Percentiles rank a stretch among this genome's conserved stretches.
phyloP scores from a whole-genome alignment of 2,113 vertebrate genomes.

The Loxodonta africana region DNA sequence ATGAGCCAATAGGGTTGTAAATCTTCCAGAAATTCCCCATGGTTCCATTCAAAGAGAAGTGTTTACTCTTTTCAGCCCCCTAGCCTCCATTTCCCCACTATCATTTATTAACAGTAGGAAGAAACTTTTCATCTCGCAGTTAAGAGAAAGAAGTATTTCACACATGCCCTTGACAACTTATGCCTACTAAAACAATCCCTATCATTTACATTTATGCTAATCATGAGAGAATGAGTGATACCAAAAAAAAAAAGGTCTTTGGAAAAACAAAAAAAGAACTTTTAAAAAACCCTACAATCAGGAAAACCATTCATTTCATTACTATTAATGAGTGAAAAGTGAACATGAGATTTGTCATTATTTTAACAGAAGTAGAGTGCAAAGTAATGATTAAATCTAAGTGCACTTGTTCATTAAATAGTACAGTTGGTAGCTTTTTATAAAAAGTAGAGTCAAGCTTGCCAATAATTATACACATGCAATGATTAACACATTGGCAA shows the following conservation, averaged over 20 bases:
- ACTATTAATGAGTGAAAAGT: slow-evolving; percentile 67
- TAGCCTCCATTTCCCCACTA: slow-evolving; percentile 87
- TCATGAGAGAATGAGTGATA: slow-evolving; percentile 52
- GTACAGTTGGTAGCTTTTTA: slow-evolving; percentile 49
- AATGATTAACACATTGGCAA: slow-evolving; percentile 57
- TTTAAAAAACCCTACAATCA: slow-evolving; percentile 38
- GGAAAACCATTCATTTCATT: slow-evolving; percentile 38
- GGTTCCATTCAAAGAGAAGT: slow-evolving; percentile 87
- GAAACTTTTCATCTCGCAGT: slow-evolving; percentile 89
- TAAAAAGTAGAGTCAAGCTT: slow-evolving; percentile 37
- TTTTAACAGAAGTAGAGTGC: slow-evolving; percentile 40
- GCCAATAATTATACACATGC: slow-evolving; percentile 43
- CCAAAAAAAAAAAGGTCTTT: slow-evolving; percentile 65
- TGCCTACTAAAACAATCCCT: slow-evolving; percentile 84
- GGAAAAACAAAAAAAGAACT: slow-evolving; percentile 34
- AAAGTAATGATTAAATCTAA: slow-evolving; percentile 71
- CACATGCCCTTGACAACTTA: slow-evolving; percentile 87
- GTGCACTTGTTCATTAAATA: slow-evolving; percentile 59
- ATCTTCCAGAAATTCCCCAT: slow-evolving; percentile 88
- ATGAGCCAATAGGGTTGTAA: slow-evolving; percentile 89
- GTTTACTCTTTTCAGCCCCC: slow-evolving; percentile 87
- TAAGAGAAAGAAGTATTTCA: slow-evolving; percentile 88
- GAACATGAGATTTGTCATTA: slow-evolving; percentile 46
- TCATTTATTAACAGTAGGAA: slow-evolving; percentile 89
- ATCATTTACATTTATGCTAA: slow-evolving; percentile 62